Evolutionary conservation across 2,888 invertebrate genomes (phyloP).

Genomic region (Muscina levida): DNA sequence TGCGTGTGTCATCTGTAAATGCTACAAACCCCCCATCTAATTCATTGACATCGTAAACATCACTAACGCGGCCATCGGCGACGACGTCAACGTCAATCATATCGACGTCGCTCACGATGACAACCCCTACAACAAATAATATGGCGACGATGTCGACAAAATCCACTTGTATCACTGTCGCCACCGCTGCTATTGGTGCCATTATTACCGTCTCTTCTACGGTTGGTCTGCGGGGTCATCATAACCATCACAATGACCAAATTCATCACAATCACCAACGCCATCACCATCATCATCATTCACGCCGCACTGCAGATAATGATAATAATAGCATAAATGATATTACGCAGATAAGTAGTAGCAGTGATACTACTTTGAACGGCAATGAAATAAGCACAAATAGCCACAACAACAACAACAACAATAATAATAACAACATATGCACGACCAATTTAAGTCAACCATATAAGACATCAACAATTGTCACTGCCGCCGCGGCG

Average conservation of each 20-base stretch:
- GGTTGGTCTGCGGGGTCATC: neutral
- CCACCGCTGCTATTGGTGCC: constrained; percentile 3
- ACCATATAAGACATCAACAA: constrained; percentile 55
- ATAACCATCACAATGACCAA: constrained; percentile 39
- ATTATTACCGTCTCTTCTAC: neutral
- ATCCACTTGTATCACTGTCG: neutral
- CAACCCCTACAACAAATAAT: constrained; percentile 8
- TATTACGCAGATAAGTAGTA: constrained; percentile 72
- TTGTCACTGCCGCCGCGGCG: constrained; percentile 46
- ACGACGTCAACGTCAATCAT: neutral
- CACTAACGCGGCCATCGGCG: neutral
- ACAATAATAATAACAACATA: constrained; percentile 28
- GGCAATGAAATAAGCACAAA: constrained; percentile 64
- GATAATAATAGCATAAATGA: constrained; percentile 72
- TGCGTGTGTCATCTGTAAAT: constrained; percentile 17
- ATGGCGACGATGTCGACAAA: neutral
- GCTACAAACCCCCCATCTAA: constrained; percentile 36
- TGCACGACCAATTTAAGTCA: constrained; percentile 52
- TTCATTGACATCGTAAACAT: constrained; percentile 24
- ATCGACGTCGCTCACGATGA: neutral
- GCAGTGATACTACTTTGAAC: constrained; percentile 68
- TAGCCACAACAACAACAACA: constrained; percentile 55
- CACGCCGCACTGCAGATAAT: constrained; percentile 63
- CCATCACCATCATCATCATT: constrained; percentile 1
- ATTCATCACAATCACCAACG: constrained; percentile 43